These are phyloP conservation scores for Pogonomyrmex barbatus DNA, from an alignment of 1,140 invertebrate species.

Conservation along the genomic window DNA sequence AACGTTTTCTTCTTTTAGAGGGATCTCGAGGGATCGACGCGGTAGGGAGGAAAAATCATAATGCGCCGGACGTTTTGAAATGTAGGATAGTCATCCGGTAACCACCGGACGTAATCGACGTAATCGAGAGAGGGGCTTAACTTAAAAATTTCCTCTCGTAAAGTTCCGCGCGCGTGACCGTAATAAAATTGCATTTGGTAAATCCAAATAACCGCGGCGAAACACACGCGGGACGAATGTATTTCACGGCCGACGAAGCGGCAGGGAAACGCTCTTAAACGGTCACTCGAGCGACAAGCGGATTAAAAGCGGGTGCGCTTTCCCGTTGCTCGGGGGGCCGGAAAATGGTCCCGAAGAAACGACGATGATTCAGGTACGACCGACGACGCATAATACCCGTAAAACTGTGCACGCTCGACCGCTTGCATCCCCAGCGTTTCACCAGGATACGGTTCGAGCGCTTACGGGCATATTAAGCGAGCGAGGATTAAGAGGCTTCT, in stretches of 20 bases:
- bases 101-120: conserved; percentile 18
- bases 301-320: conserved; percentile 22
- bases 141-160: not conserved
- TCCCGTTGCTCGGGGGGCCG: not conserved
- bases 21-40: not conserved
- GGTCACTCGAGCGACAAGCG: not conserved
- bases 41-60: not conserved
- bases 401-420: not conserved
- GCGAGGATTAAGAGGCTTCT: conserved; percentile 39
- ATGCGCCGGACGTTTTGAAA: not conserved
- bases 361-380: conserved; percentile 45
- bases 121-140: not conserved
- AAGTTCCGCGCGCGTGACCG: conserved; percentile 1
- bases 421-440: not conserved
- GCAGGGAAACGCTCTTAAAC: conserved; percentile 52
- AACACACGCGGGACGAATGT: conserved; percentile 45
- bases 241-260: conserved; percentile 52
- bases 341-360: conserved; percentile 29
- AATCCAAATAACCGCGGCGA: conserved; percentile 17
- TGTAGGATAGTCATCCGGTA: not conserved
- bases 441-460: not conserved
- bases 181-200: conserved; percentile 36
- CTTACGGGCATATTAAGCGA: conserved; percentile 18
- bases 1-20: not conserved
- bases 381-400: conserved; percentile 1